A percentile compares a stretch with the other conserved stretches of the same genome.
phyloP scores from a whole-genome alignment of 1,140 invertebrate genomes.

The Littorina saxatilis region DNA sequence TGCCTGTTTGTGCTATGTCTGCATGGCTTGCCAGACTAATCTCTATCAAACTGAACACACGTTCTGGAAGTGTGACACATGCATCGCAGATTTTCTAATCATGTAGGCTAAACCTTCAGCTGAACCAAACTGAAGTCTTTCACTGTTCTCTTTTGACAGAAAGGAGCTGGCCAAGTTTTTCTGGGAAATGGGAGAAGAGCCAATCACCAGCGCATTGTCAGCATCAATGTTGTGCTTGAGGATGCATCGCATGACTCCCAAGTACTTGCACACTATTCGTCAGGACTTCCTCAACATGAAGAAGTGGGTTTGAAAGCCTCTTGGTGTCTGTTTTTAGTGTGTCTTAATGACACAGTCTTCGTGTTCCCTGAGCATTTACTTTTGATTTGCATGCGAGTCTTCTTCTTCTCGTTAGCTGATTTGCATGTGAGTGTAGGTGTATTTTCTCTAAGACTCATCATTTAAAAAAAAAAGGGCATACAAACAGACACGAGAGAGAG shows the following conservation, averaged over 20 bases:
- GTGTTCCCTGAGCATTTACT: not conserved
- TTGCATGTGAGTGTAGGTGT: not conserved
- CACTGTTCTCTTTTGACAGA: constrained; percentile 38
- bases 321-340: not conserved
- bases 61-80: too few species aligned
- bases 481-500: too few species aligned
- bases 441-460: too few species aligned
- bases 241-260: constrained; percentile 54
- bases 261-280: constrained; percentile 48
- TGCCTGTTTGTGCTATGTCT: not conserved
- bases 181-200: constrained; percentile 70
- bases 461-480: too few species aligned
- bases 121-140: too few species aligned
- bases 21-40: too few species aligned
- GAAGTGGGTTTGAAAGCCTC: constrained; percentile 42
- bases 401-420: not conserved
- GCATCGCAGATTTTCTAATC: too few species aligned
- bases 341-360: not conserved
- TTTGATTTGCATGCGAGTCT: not conserved
- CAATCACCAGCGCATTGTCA: constrained; percentile 66
- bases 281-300: constrained; percentile 51
- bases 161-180: constrained; percentile 64
- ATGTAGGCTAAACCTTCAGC: too few species aligned
- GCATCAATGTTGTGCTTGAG: constrained; percentile 60
- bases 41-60: too few species aligned